A percentile compares a stretch with the other conserved stretches of the same genome.
These are phyloP conservation scores for Actinia tenebrosa DNA, from an alignment of 64 coral and sea anemone genomes.

Conservation along the genomic window DNA sequence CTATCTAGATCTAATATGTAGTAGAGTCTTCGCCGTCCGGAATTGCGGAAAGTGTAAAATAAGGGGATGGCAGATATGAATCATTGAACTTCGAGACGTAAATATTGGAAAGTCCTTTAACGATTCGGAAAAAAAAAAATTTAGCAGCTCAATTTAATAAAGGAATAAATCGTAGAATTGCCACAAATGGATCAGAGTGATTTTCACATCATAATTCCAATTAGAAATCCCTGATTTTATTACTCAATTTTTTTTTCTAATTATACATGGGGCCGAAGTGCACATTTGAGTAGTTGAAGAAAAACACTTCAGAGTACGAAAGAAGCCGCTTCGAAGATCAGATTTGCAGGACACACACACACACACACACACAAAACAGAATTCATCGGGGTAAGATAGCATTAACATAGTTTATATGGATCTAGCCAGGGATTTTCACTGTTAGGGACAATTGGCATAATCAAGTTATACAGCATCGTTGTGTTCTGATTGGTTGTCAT, in stretches of 20 bases:
- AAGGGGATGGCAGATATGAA: background rate
- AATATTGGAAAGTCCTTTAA: background rate
- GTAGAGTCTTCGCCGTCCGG: background rate
- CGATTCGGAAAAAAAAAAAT: background rate
- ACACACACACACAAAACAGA: no score
- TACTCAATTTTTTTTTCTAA: background rate
- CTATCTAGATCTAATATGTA: background rate
- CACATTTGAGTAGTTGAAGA: background rate
- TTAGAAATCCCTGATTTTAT: background rate
- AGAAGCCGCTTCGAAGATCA: background rate
- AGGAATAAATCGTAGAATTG: background rate
- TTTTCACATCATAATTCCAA: background rate
- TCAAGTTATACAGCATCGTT: background rate
- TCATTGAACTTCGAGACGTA: background rate
- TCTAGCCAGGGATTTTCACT: background rate
- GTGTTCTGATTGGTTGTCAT: background rate
- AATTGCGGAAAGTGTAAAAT: background rate
- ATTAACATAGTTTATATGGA: background rate
- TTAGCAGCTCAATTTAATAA: background rate
- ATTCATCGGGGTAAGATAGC: background rate
- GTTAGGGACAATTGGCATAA: constrained; percentile 7
- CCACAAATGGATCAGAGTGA: background rate
- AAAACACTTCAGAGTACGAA: background rate
- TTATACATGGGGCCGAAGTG: background rate
- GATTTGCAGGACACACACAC: background rate